Conservation (phyloP, 1,140 invertebrate genomes). For the Drosophila leontia region DNA sequence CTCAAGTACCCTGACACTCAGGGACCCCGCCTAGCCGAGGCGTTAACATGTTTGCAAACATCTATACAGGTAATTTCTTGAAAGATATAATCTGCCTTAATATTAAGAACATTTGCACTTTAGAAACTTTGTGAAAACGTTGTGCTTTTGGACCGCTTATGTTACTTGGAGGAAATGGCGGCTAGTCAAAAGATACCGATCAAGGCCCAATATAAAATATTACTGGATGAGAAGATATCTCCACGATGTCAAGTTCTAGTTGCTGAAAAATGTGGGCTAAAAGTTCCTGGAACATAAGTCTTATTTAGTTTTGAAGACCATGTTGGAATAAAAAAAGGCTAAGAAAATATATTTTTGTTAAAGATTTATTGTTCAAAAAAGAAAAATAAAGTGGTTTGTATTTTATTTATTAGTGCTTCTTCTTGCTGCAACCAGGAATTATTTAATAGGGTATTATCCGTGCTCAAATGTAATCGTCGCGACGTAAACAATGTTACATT, state of each 20-base stretch:
- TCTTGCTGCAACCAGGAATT: too few species aligned
- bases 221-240: conserved; percentile 87
- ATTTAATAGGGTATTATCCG: too few species aligned
- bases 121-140: conserved; percentile 89
- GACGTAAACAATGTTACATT: too few species aligned
- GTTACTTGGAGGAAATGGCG: conserved; percentile 87
- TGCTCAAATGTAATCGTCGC: too few species aligned
- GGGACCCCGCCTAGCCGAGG: conserved; percentile 62
- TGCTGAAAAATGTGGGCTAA: conserved; percentile 67
- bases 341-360: too few species aligned
- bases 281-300: neutral
- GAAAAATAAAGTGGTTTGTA: too few species aligned
- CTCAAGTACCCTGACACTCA: conserved; percentile 37
- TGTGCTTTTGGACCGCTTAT: conserved; percentile 88
- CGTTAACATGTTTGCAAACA: conserved; percentile 73
- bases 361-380: too few species aligned
- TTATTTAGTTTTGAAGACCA: neutral
- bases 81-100: conserved; percentile 29
- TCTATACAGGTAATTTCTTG: conserved; percentile 68
- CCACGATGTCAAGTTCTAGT: conserved; percentile 87
- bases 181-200: conserved; percentile 71
- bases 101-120: neutral
- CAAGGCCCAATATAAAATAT: conserved; percentile 86
- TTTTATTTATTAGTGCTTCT: too few species aligned
- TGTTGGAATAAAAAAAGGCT: too few species aligned